These are phyloP conservation scores for Pyrgilauda ruficollis DNA, from an alignment of 2,113 vertebrate genomes.

Conservation along the genomic window DNA sequence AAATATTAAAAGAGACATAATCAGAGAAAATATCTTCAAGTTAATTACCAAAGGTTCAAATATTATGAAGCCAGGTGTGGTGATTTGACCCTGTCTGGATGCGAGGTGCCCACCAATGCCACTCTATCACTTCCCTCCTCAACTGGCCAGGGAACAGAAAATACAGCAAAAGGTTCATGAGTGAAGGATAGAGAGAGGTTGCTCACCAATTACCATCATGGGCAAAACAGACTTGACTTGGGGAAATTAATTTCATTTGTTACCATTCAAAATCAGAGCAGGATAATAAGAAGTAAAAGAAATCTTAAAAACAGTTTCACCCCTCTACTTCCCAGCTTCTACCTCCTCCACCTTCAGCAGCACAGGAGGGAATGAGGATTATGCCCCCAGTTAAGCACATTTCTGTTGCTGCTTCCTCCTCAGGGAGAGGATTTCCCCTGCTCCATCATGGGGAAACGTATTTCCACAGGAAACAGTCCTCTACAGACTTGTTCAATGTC, in stretches of 20 bases:
- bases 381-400: not conserved
- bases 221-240: not conserved
- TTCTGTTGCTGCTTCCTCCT: not conserved
- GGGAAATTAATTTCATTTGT: not conserved
- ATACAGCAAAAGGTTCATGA: not conserved
- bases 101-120: not conserved
- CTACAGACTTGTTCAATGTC: too few species aligned
- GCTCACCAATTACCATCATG: not conserved
- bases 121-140: not conserved
- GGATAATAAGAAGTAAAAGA: not conserved
- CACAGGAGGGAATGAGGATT: not conserved
- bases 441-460: not conserved
- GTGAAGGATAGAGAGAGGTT: not conserved
- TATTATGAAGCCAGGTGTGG: not conserved
- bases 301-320: not conserved
- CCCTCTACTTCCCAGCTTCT: not conserved
- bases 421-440: not conserved
- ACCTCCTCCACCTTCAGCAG: not conserved
- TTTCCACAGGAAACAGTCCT: not conserved
- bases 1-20: not conserved
- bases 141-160: not conserved
- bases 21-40: not conserved
- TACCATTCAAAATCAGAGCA: not conserved
- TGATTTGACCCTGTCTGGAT: not conserved
- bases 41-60: not conserved